phyloP scores from a whole-genome alignment of 2,888 invertebrate genomes.

The Athalia rosae region DNA sequence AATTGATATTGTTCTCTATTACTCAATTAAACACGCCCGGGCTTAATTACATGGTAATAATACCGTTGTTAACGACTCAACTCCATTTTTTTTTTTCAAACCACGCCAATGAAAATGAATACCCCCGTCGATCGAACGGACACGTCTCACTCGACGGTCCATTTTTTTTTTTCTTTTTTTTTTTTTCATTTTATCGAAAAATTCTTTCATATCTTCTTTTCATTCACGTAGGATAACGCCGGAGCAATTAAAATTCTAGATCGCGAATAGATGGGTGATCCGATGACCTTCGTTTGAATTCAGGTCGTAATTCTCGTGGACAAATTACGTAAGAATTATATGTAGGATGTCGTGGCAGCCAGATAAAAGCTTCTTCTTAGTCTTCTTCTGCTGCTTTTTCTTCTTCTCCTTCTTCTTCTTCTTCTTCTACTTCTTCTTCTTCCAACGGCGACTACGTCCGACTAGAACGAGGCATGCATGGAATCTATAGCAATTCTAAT shows the following conservation, averaged over 20 bases:
- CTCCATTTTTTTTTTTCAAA: slow-evolving; percentile 10
- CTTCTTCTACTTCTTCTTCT: neutral
- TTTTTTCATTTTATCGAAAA: neutral
- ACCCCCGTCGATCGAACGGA: neutral
- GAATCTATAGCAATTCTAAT: slow-evolving; percentile 45
- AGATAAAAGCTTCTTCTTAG: too few relatives aligned
- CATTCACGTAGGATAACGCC: neutral
- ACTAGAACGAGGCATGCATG: slow-evolving; percentile 43
- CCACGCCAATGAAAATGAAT: neutral
- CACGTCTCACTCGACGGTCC: neutral
- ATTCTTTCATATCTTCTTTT: neutral
- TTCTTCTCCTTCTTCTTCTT: neutral
- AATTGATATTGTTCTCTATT: slow-evolving; percentile 37
- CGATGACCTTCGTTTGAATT: slow-evolving; percentile 40
- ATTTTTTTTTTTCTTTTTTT: neutral
- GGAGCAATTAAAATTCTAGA: neutral
- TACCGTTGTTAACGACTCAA: slow-evolving; percentile 25
- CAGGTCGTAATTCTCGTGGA: slow-evolving; percentile 33
- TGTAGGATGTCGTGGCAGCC: neutral
- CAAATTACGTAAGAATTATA: slow-evolving; percentile 26
- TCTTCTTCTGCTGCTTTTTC: neutral
- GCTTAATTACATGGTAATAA: slow-evolving; percentile 26
- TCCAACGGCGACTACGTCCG: slow-evolving; percentile 30
- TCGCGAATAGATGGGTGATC: neutral
- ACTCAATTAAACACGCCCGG: slow-evolving; percentile 32